Percentiles rank a stretch among this genome's conserved stretches.
These are phyloP conservation scores for Semnornis frantzii DNA, from an alignment of 2,113 vertebrate genomes.

Conservation along the genomic window DNA sequence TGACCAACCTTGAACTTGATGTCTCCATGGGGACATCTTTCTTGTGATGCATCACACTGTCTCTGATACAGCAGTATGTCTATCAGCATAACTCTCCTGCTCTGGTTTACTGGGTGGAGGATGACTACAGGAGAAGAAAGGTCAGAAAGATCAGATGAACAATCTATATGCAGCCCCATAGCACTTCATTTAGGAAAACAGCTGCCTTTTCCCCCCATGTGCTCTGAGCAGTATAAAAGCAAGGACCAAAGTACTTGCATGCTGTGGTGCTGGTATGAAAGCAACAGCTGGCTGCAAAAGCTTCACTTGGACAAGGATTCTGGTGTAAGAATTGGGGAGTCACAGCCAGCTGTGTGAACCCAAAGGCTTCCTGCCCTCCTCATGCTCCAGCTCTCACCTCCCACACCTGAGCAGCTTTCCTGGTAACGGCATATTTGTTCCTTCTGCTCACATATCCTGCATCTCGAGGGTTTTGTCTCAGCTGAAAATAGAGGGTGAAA, in stretches of 20 bases:
- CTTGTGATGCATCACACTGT: neutral
- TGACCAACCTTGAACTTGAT: neutral
- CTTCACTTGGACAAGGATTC: neutral
- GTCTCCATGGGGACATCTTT: neutral
- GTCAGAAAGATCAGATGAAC: neutral
- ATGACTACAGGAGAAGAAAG: neutral
- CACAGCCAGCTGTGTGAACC: neutral
- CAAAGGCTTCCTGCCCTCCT: neutral
- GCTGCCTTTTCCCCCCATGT: neutral
- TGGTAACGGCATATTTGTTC: neutral
- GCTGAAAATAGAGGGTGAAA: neutral
- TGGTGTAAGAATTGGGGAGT: fast-evolving
- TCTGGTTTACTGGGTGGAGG: neutral
- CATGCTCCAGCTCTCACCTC: neutral
- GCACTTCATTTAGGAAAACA: neutral
- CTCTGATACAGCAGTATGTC: neutral
- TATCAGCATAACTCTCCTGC: neutral
- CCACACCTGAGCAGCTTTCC: neutral
- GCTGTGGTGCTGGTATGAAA: neutral
- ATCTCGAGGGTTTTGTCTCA: neutral
- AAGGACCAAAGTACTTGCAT: neutral
- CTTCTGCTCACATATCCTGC: neutral
- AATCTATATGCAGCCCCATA: neutral
- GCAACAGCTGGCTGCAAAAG: neutral
- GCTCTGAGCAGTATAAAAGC: neutral